Evolutionary conservation across 2,888 invertebrate genomes (phyloP), one percentile per base, ranked within the genome.

Genomic region (Lysandra bellargus): DNA sequence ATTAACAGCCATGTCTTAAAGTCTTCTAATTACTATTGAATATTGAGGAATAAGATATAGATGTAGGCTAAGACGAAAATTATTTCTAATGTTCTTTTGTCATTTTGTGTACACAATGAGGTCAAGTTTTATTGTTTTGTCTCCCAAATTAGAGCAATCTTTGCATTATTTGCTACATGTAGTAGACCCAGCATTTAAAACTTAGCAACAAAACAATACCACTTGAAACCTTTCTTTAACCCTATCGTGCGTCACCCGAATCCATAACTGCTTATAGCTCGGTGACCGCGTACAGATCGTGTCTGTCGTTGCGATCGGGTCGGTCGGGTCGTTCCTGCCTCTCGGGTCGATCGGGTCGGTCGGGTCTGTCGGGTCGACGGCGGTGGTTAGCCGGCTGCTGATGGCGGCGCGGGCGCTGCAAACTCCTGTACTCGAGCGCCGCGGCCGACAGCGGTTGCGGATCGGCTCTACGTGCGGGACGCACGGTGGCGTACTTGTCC

Each of bases 281-380:
- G 80, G 97, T 97, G 83, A 97, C 97, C 78, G 97, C 97, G 88
- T 97, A 97, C 83, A 97, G 88, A 92, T 96, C 96, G 75, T 75
- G 75, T 49, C 75, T 75, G 96, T 96, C 84, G 96, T 96, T 81
- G 96, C 96, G 85, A 95, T 96, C 85, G 96, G 88, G 88, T 95
- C 91, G 82, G 87, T 85, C 80, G 37, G 83, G 81, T 83, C 82
- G 76, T 1, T 76, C 76, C 17, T 33, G 76, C 14, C 82, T 79
- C 37, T 80, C 82, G 83, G 83, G 81, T 82, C 83, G 80, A 53
- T 82, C 82, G 69, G 80, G 80, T 57, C 82, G 77, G 74, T 82
- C 82, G 69, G 80, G 80, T 57, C 82, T 76, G 75, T 82, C 83
- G 85, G 83, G 81, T 83, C 84, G 81, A 78, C 85, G 83, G 80